Conservation (phyloP, 2,888 invertebrate genomes). For the Temnothorax unifasciatus region DNA sequence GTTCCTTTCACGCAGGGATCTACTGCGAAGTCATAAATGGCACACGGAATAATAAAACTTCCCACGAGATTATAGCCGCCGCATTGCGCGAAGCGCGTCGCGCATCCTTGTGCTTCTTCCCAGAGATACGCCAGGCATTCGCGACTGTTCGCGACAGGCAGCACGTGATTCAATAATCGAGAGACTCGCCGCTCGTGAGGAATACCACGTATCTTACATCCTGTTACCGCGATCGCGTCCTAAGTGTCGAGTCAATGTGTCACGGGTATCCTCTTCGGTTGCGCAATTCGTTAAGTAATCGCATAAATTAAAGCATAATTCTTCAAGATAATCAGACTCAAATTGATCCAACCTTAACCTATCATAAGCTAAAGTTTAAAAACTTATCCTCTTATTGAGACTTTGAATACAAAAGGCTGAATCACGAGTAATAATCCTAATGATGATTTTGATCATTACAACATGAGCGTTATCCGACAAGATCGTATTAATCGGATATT, state of each 20-base stretch:
- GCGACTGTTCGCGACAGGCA: constrained; percentile 31
- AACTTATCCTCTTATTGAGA: not conserved
- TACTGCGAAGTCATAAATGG: constrained; percentile 23
- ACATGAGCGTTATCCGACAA: not conserved
- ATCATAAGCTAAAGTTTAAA: not conserved
- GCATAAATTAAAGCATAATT: constrained; percentile 54
- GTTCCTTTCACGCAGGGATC: constrained; percentile 31
- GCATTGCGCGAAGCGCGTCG: constrained; percentile 28
- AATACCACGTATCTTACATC: constrained; percentile 47
- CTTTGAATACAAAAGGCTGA: not conserved
- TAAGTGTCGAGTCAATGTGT: constrained; percentile 46
- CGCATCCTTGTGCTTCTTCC: constrained; percentile 48
- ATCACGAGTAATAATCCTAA: not conserved
- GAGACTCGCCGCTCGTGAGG: constrained; percentile 25
- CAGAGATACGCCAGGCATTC: constrained; percentile 38
- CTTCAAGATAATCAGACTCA: constrained; percentile 7
- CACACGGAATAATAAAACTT: constrained; percentile 51
- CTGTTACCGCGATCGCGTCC: constrained; percentile 41
- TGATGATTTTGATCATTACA: not conserved
- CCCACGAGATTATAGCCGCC: constrained; percentile 28
- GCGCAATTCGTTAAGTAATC: constrained; percentile 41
- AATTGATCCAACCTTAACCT: not conserved
- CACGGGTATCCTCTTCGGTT: constrained; percentile 24
- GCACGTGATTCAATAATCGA: constrained; percentile 53
- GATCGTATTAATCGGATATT: not conserved